Percentiles rank a stretch among this genome's conserved stretches.
phyloP scores from a whole-genome alignment of 2,888 invertebrate species.

The Nasonovia ribisnigri region DNA sequence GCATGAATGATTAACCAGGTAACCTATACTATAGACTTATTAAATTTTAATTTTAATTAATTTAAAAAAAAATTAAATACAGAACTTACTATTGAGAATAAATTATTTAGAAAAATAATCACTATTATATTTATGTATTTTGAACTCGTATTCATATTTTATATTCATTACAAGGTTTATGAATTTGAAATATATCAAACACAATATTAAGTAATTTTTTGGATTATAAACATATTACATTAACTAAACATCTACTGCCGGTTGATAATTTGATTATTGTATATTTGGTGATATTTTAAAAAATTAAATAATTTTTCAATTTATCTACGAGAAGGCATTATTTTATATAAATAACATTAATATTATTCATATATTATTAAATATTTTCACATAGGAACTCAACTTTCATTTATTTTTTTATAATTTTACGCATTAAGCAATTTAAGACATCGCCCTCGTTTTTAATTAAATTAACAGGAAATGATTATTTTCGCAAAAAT shows the following conservation, averaged over 20 bases:
- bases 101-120: neutral
- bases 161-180: neutral
- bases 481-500: neutral
- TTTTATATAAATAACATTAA: too few relatives aligned
- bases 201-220: neutral
- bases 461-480: neutral
- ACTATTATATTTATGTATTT: neutral
- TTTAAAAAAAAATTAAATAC: neutral
- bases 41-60: neutral
- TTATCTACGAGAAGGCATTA: neutral
- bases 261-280: neutral
- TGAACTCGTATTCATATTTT: neutral
- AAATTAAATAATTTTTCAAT: neutral
- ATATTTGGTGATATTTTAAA: neutral
- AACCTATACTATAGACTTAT: neutral
- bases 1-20: too few relatives aligned
- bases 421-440: neutral
- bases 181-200: neutral
- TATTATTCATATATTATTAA: neutral
- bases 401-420: neutral
- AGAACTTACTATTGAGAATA: neutral
- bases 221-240: neutral
- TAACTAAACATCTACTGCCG: neutral
- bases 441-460: neutral
- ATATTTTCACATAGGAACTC: neutral